A percentile compares a stretch with the other conserved stretches of the same genome.
phyloP scores from a whole-genome alignment of 1,140 invertebrate genomes.

The Drosophila leontia region DNA sequence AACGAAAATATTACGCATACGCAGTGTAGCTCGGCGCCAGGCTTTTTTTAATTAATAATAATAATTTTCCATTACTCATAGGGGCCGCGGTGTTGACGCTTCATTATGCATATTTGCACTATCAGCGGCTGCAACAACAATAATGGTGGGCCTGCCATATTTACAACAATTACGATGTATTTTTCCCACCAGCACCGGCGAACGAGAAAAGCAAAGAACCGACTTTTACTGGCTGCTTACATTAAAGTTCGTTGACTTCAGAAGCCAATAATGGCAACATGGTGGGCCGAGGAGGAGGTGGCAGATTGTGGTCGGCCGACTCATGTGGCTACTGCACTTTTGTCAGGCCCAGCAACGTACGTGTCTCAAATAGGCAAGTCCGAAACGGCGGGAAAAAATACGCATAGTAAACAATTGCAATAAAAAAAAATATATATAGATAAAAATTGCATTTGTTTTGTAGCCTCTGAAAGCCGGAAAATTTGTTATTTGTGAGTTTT shows the following conservation, averaged over 20 bases:
- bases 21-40: neutral
- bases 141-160: constrained; percentile 28
- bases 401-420: constrained; percentile 39
- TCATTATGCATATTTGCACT: constrained; percentile 71
- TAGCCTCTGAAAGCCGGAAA: constrained; percentile 68
- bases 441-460: constrained; percentile 60
- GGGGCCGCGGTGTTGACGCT: constrained; percentile 36
- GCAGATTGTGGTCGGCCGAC: constrained; percentile 59
- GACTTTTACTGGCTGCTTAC: constrained; percentile 47
- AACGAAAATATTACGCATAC: constrained; percentile 34
- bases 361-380: constrained; percentile 71
- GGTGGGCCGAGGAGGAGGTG: neutral
- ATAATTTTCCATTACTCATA: constrained; percentile 28
- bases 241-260: constrained; percentile 67
- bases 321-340: constrained; percentile 55
- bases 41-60: neutral
- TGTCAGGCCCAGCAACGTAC: constrained; percentile 42
- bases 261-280: neutral
- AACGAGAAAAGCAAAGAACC: constrained; percentile 45
- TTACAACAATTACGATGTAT: constrained; percentile 31
- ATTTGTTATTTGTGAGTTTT: constrained; percentile 79
- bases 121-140: constrained; percentile 57
- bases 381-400: constrained; percentile 33
- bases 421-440: neutral
- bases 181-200: constrained; percentile 34